These are phyloP conservation scores for Bufo bufo DNA, from an alignment of 2,113 vertebrate species.

Conservation along the genomic window DNA sequence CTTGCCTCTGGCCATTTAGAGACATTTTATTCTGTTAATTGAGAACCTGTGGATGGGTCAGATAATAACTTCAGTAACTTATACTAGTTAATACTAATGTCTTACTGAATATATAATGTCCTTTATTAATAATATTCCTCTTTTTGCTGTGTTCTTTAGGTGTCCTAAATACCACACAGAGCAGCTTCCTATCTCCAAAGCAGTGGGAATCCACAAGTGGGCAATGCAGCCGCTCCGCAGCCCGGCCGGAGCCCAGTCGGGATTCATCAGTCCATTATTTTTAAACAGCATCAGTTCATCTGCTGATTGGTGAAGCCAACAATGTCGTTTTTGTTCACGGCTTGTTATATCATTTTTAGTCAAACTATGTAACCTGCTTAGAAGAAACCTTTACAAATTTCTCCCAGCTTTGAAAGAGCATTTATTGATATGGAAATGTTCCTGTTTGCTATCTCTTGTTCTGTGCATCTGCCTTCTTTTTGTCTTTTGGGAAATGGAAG, in stretches of 20 bases:
- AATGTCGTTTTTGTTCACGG: conserved; percentile 24
- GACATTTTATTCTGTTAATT: background rate
- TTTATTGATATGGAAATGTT: conserved; percentile 56
- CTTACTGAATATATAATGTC: background rate
- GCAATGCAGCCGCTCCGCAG: background rate
- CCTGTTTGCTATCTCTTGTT: conserved; percentile 36
- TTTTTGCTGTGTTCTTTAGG: background rate
- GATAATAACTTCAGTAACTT: background rate
- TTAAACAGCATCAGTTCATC: conserved; percentile 6
- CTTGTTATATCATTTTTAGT: conserved; percentile 46
- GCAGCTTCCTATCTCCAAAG: background rate
- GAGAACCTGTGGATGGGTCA: background rate
- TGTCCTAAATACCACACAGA: background rate
- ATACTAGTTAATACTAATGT: no score
- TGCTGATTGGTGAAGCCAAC: conserved; percentile 25
- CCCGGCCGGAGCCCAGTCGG: background rate
- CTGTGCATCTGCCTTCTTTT: conserved; percentile 41
- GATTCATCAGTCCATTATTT: conserved; percentile 12
- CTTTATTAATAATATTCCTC: background rate
- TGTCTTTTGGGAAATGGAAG: conserved; percentile 40
- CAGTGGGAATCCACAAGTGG: background rate
- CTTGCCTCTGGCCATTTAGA: background rate
- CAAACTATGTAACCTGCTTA: conserved; percentile 45
- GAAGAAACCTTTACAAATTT: conserved; percentile 37
- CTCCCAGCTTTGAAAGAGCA: conserved; percentile 11